Base-by-base conservation (phyloP, 2,113 vertebrate species). In the Raja brachyura region DNA sequence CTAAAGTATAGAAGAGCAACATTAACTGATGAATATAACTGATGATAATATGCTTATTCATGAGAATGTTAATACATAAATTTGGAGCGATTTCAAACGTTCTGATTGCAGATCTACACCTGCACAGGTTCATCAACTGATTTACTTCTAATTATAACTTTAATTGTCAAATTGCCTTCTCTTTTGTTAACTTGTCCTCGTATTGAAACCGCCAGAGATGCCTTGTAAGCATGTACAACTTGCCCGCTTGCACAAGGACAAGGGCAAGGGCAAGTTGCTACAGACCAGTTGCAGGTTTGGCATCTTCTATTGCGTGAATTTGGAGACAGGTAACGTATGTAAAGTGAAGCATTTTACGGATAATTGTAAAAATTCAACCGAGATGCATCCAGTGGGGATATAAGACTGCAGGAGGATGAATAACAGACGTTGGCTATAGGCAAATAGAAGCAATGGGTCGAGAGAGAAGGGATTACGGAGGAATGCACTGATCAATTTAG, bases 351-450 rank as follows among this genome's bases (percentile, higher is more conserved):
- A 0, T 59, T 85, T 59, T 28, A 85, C 4, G 56, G 8, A 85
- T 22, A 48, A 28, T n/a, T 0, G 81, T 5, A 56, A 61, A 10
- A 83, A 83, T 6, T 56, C 48, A 83, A 22, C 39, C 54, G 7
- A 83, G 18, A 22, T 28, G 28, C 56, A 85, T 61, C 81, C 5
- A 14, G 10, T 25, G 54, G 81, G 54, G 25, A 85, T 61, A 10
- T 61, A 85, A 85, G 20, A 85, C 54, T 85, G 81, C 22, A 61
- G 54, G 81, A 85, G 56, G 20, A 85, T 85, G 22, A 85, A 85
- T 22, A 85, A 85, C 20, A 85, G 56, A n/a, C 9, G 56, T 25
- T 59, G 9, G 59, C 56, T 25, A 85, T 56, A 9, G 28, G 54
- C 54, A 85, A 61, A 85, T 56, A n/a, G 81, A 61, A n/a, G 14